Evolutionary conservation across 2,888 invertebrate species (phyloP), one percentile per base, ranked within the genome.

Genomic region (Seladonia tumulorum): DNA sequence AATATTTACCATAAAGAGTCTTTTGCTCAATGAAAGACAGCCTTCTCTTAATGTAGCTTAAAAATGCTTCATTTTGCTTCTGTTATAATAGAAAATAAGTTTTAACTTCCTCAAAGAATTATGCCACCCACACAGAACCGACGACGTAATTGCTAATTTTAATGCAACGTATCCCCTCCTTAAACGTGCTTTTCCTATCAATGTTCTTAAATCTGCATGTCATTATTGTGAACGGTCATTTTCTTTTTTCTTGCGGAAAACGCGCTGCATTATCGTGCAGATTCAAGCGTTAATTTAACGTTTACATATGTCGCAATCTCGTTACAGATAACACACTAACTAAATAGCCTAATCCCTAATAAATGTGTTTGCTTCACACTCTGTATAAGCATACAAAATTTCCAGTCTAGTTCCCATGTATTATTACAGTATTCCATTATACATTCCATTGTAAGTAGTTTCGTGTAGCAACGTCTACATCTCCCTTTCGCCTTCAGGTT

Each of bases 391-490:
- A 63, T 25, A 63, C 60, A 63, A 63, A 63, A 63, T 63, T 63
- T 63, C 60, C 29, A 29, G 60, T 63, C 60, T 29, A 29, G 25
- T 63, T 63, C 60, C 60, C 60, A 63, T 16, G 60, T 63, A 63
- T 63, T 63, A 63, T 63, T 29, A 25, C 29, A 63, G 60, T 7
- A 63, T 25, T 63, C 60, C 60, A 63, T 63, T 63, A 63, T 63
- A 63, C 60, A 63, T 63, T 63, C 60, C 60, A 63, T 63, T 63
- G 60, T 63, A 63, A 63, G 22, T 53, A 22, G 25, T 63, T 25
- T 12, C 25, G n/a, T 7, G 60, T 25, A 63, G 60, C 25, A 5
- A n/a, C 60, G 7, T 63, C 25, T 63, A 25, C 7, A 29, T 29
- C 25, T 0, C 60, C 25, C 16, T 63, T 16, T 63, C 60, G 5